A percentile compares a stretch with the other conserved stretches of the same genome.
phyloP scores from a whole-genome alignment of 2,888 invertebrate genomes.

The Marasmarcha lunaedactyla region DNA sequence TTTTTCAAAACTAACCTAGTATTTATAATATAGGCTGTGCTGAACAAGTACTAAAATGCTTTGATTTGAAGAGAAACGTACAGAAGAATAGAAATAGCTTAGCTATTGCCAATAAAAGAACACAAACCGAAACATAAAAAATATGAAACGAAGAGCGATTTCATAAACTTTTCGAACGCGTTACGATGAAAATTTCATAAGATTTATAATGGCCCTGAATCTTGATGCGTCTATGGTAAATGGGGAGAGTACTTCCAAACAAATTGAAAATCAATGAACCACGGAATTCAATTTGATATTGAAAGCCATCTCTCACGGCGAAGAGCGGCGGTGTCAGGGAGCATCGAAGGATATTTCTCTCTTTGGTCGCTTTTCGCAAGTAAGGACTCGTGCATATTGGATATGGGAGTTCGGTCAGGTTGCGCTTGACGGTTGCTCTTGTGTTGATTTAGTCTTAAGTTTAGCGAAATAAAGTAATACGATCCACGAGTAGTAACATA shows the following conservation, averaged over 20 bases:
- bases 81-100: too few species aligned
- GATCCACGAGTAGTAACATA: too few species aligned
- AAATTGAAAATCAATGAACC: slow-evolving; percentile 75
- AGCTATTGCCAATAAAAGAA: too few species aligned
- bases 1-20: not conserved
- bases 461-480: too few species aligned
- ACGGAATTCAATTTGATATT: slow-evolving; percentile 77
- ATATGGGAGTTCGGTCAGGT: not conserved
- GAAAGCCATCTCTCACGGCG: slow-evolving; percentile 68
- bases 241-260: slow-evolving; percentile 56
- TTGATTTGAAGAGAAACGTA: not conserved
- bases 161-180: slow-evolving; percentile 11
- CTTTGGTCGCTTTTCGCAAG: slow-evolving; percentile 51
- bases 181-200: slow-evolving; percentile 20
- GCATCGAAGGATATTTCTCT: slow-evolving; percentile 39
- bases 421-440: too few species aligned
- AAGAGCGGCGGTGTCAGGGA: slow-evolving; percentile 35
- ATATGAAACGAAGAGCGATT: slow-evolving; percentile 7
- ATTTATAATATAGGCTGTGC: not conserved
- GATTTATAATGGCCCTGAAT: slow-evolving; percentile 47
- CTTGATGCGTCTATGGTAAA: slow-evolving; percentile 52
- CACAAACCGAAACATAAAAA: too few species aligned
- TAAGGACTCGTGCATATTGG: slow-evolving; percentile 24
- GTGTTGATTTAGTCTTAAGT: too few species aligned
- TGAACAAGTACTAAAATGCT: not conserved